Base-by-base conservation (phyloP, 2,113 vertebrate genomes). In the Cygnus buccinator region DNA sequence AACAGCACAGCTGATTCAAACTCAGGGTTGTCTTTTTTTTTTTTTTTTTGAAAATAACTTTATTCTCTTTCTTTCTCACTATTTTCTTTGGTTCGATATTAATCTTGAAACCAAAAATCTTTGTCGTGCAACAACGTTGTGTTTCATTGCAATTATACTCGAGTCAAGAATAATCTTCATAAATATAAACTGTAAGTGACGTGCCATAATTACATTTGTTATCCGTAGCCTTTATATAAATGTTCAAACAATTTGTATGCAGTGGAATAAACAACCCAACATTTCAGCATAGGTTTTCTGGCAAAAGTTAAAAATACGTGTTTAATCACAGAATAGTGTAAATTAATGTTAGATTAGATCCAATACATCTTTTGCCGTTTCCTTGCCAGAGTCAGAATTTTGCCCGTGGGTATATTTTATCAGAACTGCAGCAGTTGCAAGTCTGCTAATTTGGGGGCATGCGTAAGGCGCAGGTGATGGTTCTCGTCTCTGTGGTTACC, bases 151-250 rank as follows among this genome's bases (percentile, higher is more conserved):
- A 78, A 61, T 87, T 93, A 41, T 10, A 13, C 52, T 41, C 15
- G 22, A 78, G 70, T 82, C 57, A 79, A 79, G 66, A 89, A 82
- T 76, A 73, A 68, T 89, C 52, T 87, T 82, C 58, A 61, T 87
- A 76, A 95, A 87, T 87, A 59, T 44, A 87, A 70, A 75, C 48
- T 62, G 20, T 20, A 41, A 84, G 57, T 87, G 84, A 54, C 35
- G 68, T 52, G 14, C 43, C 84, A 17, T 89, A 85, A 91, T 91
- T 84, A 87, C 75, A 91, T 91, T 54, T 72, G 70, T 84, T 94
- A 61, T 87, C 62, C 62, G 25, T 31, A 28, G 37, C 70, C 43
- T 84, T 81, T 91, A 73, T 84, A 54, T 79, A 92, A 65, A 93
- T 87, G 50, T 87, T 92, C 85, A 88, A 94, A 67, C 15, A 81